phyloP scores from a whole-genome alignment of 2,888 invertebrate genomes.

The Pardosa pseudoannulata region DNA sequence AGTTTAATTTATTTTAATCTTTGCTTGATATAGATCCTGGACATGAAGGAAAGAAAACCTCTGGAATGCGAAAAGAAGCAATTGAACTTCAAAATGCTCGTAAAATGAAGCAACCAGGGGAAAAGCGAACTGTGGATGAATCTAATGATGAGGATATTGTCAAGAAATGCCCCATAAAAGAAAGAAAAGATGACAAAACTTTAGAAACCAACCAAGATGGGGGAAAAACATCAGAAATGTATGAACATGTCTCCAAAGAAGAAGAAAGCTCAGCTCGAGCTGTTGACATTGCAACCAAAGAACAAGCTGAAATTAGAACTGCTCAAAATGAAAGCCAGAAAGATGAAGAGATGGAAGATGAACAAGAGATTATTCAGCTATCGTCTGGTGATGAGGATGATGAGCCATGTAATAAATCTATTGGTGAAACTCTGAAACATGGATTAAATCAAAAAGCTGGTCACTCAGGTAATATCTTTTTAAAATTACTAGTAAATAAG shows the following conservation, averaged over 20 bases:
- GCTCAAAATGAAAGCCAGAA: not conserved
- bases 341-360: conserved; percentile 24
- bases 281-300: conserved; percentile 73
- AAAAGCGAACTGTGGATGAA: conserved; percentile 51
- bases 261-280: conserved; percentile 56
- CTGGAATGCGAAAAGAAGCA: not conserved
- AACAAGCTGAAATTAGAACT: conserved; percentile 58
- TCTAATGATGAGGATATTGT: not conserved
- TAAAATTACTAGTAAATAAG: too few species aligned
- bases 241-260: conserved; percentile 70
- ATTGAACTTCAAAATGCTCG: conserved; percentile 14
- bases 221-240: conserved; percentile 52
- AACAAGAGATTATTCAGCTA: conserved; percentile 28
- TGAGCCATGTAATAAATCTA: conserved; percentile 3
- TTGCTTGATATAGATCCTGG: too few species aligned
- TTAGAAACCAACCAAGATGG: conserved; percentile 21
- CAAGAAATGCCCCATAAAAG: conserved; percentile 23
- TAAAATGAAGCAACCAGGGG: conserved; percentile 27
- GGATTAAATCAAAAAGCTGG: conserved; percentile 27
- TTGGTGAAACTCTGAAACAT: not conserved
- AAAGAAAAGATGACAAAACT: conserved; percentile 37
- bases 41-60: conserved; percentile 52
- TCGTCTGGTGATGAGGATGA: conserved; percentile 42
- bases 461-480: conserved; percentile 28
- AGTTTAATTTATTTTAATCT: too few species aligned